Evolutionary conservation across 2,113 vertebrate genomes (phyloP).

Genomic region (Pungitius pungitius): DNA sequence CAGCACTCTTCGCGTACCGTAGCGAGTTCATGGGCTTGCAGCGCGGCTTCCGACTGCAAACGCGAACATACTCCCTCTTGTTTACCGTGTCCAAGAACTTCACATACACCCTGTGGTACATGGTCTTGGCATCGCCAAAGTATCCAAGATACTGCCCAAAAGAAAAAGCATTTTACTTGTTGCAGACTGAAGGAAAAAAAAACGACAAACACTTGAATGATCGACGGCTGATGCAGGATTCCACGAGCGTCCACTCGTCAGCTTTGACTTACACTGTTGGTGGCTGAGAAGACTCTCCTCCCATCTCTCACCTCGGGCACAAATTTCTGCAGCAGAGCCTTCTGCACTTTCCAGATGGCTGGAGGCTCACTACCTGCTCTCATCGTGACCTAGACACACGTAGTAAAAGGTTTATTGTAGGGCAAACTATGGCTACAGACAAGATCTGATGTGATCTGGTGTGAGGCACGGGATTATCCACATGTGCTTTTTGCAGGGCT

Average conservation of each 20-base stretch:
- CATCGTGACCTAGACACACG: conserved; percentile 85
- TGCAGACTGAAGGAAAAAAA: not conserved
- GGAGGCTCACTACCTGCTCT: conserved; percentile 91
- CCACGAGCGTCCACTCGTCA: not conserved
- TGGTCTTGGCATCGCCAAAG: conserved; percentile 95
- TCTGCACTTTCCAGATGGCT: conserved; percentile 99
- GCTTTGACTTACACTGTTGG: conserved; percentile 91
- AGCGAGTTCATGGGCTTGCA: conserved; percentile 90
- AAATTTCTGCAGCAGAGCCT: conserved; percentile 98
- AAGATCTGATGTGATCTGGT: not conserved
- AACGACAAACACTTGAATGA: not conserved
- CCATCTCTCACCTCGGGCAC: conserved; percentile 95
- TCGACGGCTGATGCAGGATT: not conserved
- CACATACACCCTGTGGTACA: conserved; percentile 96
- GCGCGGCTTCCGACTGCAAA: conserved; percentile 94
- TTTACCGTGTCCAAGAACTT: conserved; percentile 98
- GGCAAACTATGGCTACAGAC: not conserved
- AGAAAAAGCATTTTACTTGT: conserved; percentile 2
- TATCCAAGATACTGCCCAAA: conserved; percentile 92
- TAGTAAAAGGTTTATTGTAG: not conserved
- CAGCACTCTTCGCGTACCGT: conserved; percentile 79
- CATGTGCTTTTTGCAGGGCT: not conserved
- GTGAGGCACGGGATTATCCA: not conserved
- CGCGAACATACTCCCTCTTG: conserved; percentile 97
- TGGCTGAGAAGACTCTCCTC: conserved; percentile 95